Evolutionary conservation across 2,888 invertebrate species (phyloP), one percentile per base, ranked within the genome.

Genomic region (Limnephilus marmoratus): DNA sequence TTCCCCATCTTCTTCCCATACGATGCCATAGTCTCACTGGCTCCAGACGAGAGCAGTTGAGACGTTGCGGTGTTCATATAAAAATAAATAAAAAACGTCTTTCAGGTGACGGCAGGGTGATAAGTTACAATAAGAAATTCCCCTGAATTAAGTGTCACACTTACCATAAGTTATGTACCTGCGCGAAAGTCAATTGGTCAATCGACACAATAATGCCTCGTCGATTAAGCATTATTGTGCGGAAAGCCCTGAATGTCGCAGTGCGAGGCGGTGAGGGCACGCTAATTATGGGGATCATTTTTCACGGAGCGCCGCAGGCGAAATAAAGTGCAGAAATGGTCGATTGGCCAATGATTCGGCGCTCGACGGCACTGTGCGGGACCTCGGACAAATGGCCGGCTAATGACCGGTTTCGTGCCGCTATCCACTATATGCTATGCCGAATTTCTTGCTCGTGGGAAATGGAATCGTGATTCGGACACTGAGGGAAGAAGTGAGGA

Each of bases 231-330:
- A 82, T 68, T 83, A 41, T 83, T 41, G 37, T 34, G 83, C 41
- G 37, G 83, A 83, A 83, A 88, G 68, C 24, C 34, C 15, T 37
- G 53, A 80, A 34, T 88, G 88, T 88, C 88, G 68, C 88, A 80
- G 31, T 31, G 15, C 53, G 86, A 29, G n/a, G 86, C 49, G 86
- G 88, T 18, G 29, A 88, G 31, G 88, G 68, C 49, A 88, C 45
- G n/a, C 29, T 88, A 68, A 88, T 88, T 88, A 88, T 68, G 88
- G 68, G 88, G 31, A 68, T 68, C 88, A 88, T 88, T 88, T 88
- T 31, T 68, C 88, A 68, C 80, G 29, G 34, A 80, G 24, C 86
- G 37, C 88, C 86, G 88, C 53, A 86, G 80, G 53, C 88, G 9
- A 18, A 68, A 68, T n/a, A n/a, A 68, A 37, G 34, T 18, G 68